A percentile compares a stretch with the other conserved stretches of the same genome.
phyloP scores from a whole-genome alignment of 2,888 invertebrate species.

The Catocala sponsa region DNA sequence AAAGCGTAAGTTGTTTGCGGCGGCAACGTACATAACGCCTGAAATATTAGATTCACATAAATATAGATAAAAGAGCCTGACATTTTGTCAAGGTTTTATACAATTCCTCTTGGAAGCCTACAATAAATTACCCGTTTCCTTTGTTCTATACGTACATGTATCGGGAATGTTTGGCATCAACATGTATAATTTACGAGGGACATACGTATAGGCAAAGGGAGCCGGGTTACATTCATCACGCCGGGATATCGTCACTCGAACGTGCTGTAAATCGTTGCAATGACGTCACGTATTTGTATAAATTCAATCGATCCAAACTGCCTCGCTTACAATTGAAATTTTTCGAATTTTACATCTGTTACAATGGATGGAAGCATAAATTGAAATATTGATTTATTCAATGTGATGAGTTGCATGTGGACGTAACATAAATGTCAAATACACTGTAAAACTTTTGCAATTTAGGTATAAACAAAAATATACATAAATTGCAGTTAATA shows the following conservation, averaged over 20 bases:
- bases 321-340: constrained; percentile 28
- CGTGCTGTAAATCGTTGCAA: constrained; percentile 54
- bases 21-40: too few relatives aligned
- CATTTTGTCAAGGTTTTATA: constrained; percentile 11
- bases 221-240: constrained; percentile 57
- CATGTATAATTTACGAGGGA: constrained; percentile 53
- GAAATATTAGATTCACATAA: background rate
- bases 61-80: background rate
- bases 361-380: constrained; percentile 18
- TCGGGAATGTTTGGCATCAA: constrained; percentile 45
- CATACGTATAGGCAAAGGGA: constrained; percentile 33
- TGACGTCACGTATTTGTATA: constrained; percentile 52
- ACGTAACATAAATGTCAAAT: too few relatives aligned
- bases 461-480: too few relatives aligned
- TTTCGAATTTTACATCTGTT: constrained; percentile 32
- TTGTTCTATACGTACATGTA: constrained; percentile 42
- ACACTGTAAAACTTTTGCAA: too few relatives aligned
- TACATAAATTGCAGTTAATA: too few relatives aligned
- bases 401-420: background rate
- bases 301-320: constrained; percentile 45
- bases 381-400: constrained; percentile 22
- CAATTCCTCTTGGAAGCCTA: constrained; percentile 36
- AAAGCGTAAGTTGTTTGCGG: too few relatives aligned
- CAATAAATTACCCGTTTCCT: constrained; percentile 42
- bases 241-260: constrained; percentile 57